Evolutionary conservation across 2,797 vertebrate genomes (phyloP).

Genomic region (Phylloscopus collybita): DNA sequence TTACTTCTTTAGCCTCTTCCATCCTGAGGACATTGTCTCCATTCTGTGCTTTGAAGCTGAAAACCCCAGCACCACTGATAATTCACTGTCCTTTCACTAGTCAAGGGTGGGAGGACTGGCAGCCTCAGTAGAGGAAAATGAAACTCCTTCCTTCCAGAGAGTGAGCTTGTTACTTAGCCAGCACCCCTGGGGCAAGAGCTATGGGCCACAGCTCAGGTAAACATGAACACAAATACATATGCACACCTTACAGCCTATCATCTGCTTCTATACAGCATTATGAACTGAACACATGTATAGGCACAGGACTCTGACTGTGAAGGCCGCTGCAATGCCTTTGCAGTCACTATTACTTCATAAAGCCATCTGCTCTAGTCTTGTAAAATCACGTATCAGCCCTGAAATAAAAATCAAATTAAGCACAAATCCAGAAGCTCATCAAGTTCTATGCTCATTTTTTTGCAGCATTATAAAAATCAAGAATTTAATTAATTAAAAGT

Average conservation of each 20-base stretch:
- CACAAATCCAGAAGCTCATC: background rate
- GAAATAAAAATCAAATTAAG: background rate
- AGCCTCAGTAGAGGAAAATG: background rate
- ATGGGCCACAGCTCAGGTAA: background rate
- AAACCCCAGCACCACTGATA: background rate
- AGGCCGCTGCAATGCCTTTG: background rate
- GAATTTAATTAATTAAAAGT: background rate
- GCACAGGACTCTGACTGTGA: background rate
- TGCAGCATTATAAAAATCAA: conserved; percentile 3
- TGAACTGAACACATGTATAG: background rate
- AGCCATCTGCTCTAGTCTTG: background rate
- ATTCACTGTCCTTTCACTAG: background rate
- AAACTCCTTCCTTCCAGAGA: background rate
- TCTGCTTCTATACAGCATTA: background rate
- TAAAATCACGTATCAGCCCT: background rate
- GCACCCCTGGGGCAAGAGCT: background rate
- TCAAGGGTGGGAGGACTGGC: background rate
- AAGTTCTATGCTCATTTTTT: background rate
- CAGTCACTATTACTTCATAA: background rate
- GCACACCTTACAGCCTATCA: background rate
- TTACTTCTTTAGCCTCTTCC: background rate
- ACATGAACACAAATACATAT: background rate
- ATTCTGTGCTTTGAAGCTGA: background rate
- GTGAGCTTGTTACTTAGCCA: background rate
- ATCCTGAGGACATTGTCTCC: background rate